A percentile compares a stretch with the other conserved stretches of the same genome.
These are phyloP conservation scores for Illadopsis cleaveri DNA, from an alignment of 2,113 vertebrate species.

Conservation along the genomic window DNA sequence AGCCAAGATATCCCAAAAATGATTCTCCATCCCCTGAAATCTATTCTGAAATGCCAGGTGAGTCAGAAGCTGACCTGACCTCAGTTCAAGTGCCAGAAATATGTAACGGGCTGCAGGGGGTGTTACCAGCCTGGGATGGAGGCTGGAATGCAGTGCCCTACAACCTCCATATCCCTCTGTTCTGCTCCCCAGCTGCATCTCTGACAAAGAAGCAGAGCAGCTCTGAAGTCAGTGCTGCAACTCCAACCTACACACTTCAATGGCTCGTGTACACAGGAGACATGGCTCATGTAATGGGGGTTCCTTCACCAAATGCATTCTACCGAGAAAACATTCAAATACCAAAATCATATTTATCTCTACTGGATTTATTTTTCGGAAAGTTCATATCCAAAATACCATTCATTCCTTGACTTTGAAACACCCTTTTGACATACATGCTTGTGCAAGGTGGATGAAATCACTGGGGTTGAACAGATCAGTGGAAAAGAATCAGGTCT, in stretches of 20 bases:
- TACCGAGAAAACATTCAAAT: not conserved
- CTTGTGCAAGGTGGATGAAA: not conserved
- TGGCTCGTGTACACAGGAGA: accelerated
- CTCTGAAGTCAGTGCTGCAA: not conserved
- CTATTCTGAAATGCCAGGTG: not conserved
- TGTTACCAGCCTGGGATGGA: not conserved
- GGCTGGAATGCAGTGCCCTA: not conserved
- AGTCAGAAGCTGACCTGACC: not conserved
- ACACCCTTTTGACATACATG: not conserved
- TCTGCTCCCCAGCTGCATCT: not conserved
- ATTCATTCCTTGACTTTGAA: not conserved
- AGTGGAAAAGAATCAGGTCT: not conserved
- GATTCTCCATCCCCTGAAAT: not conserved
- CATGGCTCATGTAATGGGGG: not conserved
- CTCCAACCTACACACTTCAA: not conserved
- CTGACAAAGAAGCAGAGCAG: not conserved
- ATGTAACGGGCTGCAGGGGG: not conserved
- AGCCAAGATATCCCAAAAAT: not conserved
- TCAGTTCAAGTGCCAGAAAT: not conserved
- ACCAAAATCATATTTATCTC: not conserved
- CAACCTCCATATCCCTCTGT: not conserved
- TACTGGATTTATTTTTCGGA: not conserved
- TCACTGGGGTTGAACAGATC: not conserved
- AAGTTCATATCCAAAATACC: not conserved
- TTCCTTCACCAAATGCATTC: not conserved